Evolutionary conservation across 2,797 vertebrate species (phyloP).

Genomic region (Coregonus suidteri): DNA sequence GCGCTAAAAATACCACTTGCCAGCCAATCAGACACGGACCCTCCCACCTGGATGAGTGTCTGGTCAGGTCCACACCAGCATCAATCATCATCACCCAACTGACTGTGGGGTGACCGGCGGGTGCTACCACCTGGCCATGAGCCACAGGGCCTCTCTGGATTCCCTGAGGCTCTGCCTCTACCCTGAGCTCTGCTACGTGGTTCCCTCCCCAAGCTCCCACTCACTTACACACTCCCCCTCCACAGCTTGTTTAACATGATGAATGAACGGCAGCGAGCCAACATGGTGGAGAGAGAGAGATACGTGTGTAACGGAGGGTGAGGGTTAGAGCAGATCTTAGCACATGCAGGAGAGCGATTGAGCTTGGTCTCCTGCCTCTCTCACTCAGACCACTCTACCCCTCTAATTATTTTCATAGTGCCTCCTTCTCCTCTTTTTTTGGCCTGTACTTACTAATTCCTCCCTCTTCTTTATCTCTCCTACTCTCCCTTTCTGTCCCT

Average conservation of each 20-base stretch:
- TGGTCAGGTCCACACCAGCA: conserved; percentile 42
- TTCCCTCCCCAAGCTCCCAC: conserved; percentile 16
- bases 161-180: background rate
- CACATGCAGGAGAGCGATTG: background rate
- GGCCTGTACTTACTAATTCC: too few species aligned
- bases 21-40: background rate
- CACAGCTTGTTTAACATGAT: conserved; percentile 66
- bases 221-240: conserved; percentile 15
- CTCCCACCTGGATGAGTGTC: conserved; percentile 10
- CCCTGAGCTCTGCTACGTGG: background rate
- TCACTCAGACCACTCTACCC: background rate
- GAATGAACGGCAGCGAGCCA: conserved; percentile 55
- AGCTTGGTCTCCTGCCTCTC: background rate
- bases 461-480: too few species aligned
- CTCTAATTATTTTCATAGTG: background rate
- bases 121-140: conserved; percentile 30
- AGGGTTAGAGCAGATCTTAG: background rate
- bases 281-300: conserved; percentile 45
- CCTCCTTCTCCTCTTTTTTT: background rate
- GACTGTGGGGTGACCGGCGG: conserved; percentile 53
- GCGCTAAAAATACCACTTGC: background rate
- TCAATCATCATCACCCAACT: conserved; percentile 65
- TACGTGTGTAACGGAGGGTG: conserved; percentile 20
- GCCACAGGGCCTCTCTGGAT: background rate
- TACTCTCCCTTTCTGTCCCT: background rate